Evolutionary conservation across 2,113 vertebrate species (phyloP).

Genomic region (Passer montanus): DNA sequence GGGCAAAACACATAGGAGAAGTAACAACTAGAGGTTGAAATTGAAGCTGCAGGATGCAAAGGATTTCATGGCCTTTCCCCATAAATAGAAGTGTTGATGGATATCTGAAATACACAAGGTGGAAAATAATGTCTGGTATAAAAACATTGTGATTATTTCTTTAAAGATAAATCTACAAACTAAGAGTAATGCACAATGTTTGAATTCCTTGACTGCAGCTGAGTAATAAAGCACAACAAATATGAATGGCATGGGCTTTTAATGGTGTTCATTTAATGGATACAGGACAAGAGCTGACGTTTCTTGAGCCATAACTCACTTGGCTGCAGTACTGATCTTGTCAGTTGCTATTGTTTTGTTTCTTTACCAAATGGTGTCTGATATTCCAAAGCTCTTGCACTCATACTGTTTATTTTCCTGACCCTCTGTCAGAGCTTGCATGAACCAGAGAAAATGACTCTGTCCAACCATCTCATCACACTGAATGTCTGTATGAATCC

Average conservation of each 20-base stretch:
- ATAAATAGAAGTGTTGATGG: background rate
- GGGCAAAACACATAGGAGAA: background rate
- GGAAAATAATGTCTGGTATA: background rate
- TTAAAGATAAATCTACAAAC: background rate
- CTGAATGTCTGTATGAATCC: background rate
- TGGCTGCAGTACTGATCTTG: background rate
- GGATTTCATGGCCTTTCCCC: background rate
- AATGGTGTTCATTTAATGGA: background rate
- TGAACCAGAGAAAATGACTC: background rate
- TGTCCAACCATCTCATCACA: background rate
- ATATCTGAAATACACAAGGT: background rate
- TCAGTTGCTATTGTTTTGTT: constrained; percentile 13
- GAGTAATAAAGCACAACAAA: background rate
- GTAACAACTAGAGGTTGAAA: background rate
- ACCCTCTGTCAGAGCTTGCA: background rate
- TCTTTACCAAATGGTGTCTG: background rate
- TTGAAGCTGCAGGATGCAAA: background rate
- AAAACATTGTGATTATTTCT: background rate
- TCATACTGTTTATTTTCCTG: constrained; percentile 25
- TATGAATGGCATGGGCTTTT: background rate
- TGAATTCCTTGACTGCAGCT: background rate
- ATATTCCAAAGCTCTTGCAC: constrained; percentile 15
- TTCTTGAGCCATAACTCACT: constrained; percentile 16
- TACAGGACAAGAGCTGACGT: background rate
- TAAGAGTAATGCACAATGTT: background rate